Evolutionary conservation across 2,113 vertebrate genomes (phyloP).

Genomic region (Leucopsar rothschildi): DNA sequence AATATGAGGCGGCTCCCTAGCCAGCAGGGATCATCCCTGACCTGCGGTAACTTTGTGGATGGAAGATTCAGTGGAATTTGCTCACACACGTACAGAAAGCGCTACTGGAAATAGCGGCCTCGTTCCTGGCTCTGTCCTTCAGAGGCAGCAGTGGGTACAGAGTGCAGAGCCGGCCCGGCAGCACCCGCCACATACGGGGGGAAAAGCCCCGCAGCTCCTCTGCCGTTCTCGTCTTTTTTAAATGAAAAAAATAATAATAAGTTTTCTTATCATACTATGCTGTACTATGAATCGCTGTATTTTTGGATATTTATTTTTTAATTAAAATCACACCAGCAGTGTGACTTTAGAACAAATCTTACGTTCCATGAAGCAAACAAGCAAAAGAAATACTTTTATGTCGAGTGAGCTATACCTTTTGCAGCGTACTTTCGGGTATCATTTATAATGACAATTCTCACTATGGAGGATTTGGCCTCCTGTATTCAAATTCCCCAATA

Average conservation of each 20-base stretch:
- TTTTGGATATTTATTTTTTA: not conserved
- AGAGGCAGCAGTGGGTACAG: not conserved
- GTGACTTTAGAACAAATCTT: not conserved
- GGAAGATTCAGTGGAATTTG: not conserved
- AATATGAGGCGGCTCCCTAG: no score
- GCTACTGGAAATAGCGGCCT: no score
- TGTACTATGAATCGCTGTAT: rapidly evolving
- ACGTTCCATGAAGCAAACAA: not conserved
- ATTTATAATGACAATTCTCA: not conserved
- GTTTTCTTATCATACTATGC: rapidly evolving
- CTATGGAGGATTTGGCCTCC: not conserved
- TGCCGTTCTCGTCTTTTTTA: no score
- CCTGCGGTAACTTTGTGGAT: no score
- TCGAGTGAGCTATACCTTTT: not conserved
- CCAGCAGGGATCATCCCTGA: no score
- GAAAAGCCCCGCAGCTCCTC: rapidly evolving
- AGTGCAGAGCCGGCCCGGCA: no score
- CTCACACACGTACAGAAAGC: rapidly evolving
- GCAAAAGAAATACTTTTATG: not conserved
- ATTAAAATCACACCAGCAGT: not conserved
- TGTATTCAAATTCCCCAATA: not conserved
- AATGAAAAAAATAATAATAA: not conserved
- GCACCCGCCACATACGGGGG: rapidly evolving
- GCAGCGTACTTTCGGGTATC: not conserved
- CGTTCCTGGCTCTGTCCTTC: not conserved